phyloP scores from a whole-genome alignment of 2,888 invertebrate genomes.

The Microctonus hyperodae region DNA sequence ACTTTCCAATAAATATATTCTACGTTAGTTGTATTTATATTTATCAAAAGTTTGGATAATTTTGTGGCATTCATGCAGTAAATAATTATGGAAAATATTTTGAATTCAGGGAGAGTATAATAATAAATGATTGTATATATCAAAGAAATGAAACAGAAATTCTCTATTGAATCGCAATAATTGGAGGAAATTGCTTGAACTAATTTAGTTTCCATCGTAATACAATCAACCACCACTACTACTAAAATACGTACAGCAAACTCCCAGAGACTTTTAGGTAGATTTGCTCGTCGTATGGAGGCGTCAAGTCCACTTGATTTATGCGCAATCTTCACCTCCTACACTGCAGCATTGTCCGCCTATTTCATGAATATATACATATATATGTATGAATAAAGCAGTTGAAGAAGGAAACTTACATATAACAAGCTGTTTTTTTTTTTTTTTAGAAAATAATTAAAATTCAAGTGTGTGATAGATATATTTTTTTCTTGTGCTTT shows the following conservation, averaged over 20 bases:
- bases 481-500: conserved; percentile 36
- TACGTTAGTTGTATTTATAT: background rate
- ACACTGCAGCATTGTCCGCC: conserved; percentile 21
- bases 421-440: no score
- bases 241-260: no score
- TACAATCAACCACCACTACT: background rate
- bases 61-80: background rate
- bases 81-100: no score
- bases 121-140: no score
- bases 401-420: background rate
- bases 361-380: background rate
- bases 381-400: background rate
- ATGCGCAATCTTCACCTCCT: conserved; percentile 22
- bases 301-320: conserved; percentile 20
- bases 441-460: background rate
- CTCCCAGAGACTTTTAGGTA: background rate
- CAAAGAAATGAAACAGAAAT: no score
- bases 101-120: no score
- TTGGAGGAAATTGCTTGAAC: conserved; percentile 12
- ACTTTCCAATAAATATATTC: background rate
- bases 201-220: conserved; percentile 19
- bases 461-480: background rate
- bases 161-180: conserved; percentile 2
- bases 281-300: background rate
- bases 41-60: no score